Evolutionary conservation across 2,888 invertebrate genomes (phyloP), one percentile per base, ranked within the genome.

Genomic region (Corbicula japonica): DNA sequence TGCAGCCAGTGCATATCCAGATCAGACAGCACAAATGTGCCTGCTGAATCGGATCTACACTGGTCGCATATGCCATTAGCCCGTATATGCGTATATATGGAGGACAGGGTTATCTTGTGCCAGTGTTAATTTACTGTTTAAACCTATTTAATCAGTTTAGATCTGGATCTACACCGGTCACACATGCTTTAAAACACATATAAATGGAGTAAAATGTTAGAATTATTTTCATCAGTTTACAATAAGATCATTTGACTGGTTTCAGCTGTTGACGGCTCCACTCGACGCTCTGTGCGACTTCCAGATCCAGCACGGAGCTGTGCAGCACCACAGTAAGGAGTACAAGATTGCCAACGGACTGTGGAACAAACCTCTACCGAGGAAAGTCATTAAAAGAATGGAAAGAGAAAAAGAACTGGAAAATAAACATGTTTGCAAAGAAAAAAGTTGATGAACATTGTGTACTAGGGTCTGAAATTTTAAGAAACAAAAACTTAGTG

Each of bases 251-350:
- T 38, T 38, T 8, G 8, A 4, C 30, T 44, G 34, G 0, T 54
- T 88, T 6, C 88, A 93, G 87, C 94, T 95, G 83, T 94, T 98
- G 84, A 94, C 97, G 18, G 95, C 95, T 85, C 98, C 98, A 0
- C 94, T 98, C 81, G 96, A 96, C 88, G 95, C 96, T 46, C 94
- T 98, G 48, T 98, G 98, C 93, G 95, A 96, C 92, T 97, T 96
- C 94, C 98, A 98, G 92, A 93, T 98, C 75, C 95, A 96, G 86
- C 97, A 98, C 94, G 98, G 98, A 15, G 98, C 98, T 38, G 97
- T 98, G 0, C 96, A 96, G 48, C 98, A 98, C 94, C 97, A 98
- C 90, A 98, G 98, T 87, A 98, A 97, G 94, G 97, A 98, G 92
- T 97, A 96, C 94, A 95, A 97, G 85, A 95, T 98, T 4, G 90